Conservation (phyloP, 2,797 vertebrate genomes). For the Chromobotia macracanthus region DNA sequence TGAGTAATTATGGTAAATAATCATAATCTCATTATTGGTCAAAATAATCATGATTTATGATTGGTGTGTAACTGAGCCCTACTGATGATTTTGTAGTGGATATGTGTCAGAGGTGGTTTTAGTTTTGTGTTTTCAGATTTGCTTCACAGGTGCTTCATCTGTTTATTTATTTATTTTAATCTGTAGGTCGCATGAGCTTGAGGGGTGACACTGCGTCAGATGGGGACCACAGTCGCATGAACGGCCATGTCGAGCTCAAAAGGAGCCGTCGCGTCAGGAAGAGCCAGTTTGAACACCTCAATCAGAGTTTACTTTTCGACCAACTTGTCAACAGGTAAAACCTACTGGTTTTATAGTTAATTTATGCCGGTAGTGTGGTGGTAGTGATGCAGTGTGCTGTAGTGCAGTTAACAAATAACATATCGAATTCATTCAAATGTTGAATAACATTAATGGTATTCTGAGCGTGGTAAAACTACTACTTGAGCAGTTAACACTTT, state of each 20-base stretch:
- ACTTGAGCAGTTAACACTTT: no score
- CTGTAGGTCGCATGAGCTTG: conserved; percentile 88
- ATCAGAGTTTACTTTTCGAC: conserved; percentile 98
- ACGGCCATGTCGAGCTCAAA: conserved; percentile 93
- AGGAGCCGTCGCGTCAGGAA: conserved; percentile 94
- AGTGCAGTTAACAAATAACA: background rate
- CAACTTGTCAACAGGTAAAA: conserved; percentile 97
- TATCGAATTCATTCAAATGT: background rate
- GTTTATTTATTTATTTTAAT: background rate
- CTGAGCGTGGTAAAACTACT: background rate
- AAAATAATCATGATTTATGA: background rate
- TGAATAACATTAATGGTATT: background rate
- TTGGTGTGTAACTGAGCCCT: background rate
- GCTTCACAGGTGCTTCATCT: conserved; percentile 1
- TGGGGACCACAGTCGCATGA: conserved; percentile 91
- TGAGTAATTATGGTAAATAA: no score
- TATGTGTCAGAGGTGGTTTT: no score
- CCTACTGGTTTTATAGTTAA: background rate
- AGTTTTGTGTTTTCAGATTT: no score
- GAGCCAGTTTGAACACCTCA: conserved; percentile 96
- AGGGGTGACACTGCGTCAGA: conserved; percentile 87
- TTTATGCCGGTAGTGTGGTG: background rate
- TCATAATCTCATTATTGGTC: no score
- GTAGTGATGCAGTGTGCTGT: background rate
- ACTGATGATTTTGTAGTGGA: no score